phyloP scores from a whole-genome alignment of 2,113 vertebrate species.

The Dunckerocampus dactyliophorus region DNA sequence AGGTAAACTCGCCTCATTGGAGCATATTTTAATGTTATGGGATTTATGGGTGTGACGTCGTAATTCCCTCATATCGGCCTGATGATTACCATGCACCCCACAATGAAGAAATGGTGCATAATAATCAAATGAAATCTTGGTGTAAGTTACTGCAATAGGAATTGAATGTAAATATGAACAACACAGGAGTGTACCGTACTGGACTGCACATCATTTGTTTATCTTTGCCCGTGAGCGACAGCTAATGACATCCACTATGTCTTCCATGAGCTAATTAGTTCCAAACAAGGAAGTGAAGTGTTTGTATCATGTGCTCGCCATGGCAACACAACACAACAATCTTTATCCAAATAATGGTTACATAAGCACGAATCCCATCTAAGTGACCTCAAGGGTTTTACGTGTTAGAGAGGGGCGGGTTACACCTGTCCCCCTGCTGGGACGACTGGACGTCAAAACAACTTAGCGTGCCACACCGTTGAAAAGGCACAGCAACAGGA shows the following conservation, averaged over 20 bases:
- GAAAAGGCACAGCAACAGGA: constrained; percentile 15
- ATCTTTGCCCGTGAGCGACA: constrained; percentile 9
- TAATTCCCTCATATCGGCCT: too few species aligned
- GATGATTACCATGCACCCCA: too few species aligned
- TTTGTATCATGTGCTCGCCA: constrained; percentile 30
- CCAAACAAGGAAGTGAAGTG: constrained; percentile 19
- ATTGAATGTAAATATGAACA: too few species aligned
- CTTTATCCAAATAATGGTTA: constrained; percentile 38
- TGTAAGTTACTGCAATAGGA: too few species aligned
- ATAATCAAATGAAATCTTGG: too few species aligned
- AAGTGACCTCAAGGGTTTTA: constrained; percentile 43
- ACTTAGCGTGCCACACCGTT: constrained; percentile 21
- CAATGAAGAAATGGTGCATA: too few species aligned
- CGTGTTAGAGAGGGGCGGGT: constrained; percentile 26
- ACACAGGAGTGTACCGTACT: too few species aligned
- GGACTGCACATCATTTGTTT: neutral
- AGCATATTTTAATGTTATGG: too few species aligned
- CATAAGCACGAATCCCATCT: constrained; percentile 38
- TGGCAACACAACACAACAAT: constrained; percentile 39
- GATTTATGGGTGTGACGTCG: too few species aligned
- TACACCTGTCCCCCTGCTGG: constrained; percentile 52
- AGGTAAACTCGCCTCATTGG: too few species aligned
- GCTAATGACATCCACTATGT: constrained; percentile 16
- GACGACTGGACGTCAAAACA: constrained; percentile 28
- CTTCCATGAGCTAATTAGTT: constrained; percentile 12